phyloP scores from a whole-genome alignment of 2,888 invertebrate genomes.

The Drosophila anomelani region DNA sequence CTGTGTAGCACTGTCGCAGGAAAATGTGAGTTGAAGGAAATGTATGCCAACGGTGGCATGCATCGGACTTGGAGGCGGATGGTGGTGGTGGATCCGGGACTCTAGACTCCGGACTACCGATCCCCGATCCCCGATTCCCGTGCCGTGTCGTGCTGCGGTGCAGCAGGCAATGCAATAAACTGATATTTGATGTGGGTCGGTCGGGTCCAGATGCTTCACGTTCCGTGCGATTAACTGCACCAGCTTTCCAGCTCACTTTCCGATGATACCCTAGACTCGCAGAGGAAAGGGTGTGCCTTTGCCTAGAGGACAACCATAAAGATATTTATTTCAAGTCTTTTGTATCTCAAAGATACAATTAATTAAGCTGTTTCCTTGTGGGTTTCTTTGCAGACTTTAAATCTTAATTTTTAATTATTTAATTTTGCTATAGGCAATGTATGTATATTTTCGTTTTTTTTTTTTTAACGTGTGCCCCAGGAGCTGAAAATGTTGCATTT shows the following conservation, averaged over 20 bases:
- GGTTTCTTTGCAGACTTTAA: background rate
- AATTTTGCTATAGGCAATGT: background rate
- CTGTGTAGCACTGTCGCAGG: conserved; percentile 32
- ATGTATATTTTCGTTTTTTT: background rate
- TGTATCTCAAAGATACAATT: background rate
- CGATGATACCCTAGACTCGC: conserved; percentile 4
- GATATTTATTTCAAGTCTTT: too few relatives aligned
- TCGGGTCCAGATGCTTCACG: conserved; percentile 46
- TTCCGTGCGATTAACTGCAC: conserved; percentile 25
- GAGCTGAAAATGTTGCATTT: background rate
- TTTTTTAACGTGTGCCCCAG: background rate
- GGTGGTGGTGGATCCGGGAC: conserved; percentile 6
- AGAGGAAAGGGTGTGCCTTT: background rate
- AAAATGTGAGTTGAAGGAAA: conserved; percentile 55
- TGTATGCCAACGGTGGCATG: conserved; percentile 30
- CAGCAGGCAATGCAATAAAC: conserved; percentile 69
- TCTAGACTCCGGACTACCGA: conserved; percentile 3
- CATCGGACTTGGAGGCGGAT: conserved; percentile 30
- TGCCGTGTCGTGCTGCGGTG: conserved; percentile 27
- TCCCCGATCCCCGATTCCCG: background rate
- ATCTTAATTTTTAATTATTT: background rate
- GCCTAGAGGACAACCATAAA: background rate
- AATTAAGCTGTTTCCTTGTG: background rate
- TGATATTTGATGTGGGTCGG: conserved; percentile 73
- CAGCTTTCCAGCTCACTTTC: background rate